Base-by-base conservation (phyloP, 2,113 vertebrate species). In the Numenius arquata region DNA sequence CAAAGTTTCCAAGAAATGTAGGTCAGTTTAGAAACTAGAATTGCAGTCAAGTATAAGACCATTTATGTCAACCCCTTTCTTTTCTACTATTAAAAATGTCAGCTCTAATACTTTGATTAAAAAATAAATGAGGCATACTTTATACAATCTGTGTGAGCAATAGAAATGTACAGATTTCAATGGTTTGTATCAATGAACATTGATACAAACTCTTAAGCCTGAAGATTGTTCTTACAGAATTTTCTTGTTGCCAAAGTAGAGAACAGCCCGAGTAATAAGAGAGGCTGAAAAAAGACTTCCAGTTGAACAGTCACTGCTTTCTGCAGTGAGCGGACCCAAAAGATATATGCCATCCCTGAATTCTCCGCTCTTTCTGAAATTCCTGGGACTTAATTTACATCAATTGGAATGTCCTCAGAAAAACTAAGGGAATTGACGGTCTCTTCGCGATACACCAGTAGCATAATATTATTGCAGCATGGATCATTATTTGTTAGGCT, bases 101-200 rank as follows among this genome's bases (percentile, higher is more conserved):
- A 91, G 74, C 7, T 8, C n/a, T 91, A 93, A 87, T 89, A 91
- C 53, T 73, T 89, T 36, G 66, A 94, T 82, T 95, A 85, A 82
- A 96, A 93, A 76, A 58, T 41, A 91, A 96, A 96, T 61, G 66
- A 93, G 45, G 76, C 90, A 88, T 63, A 63, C 36, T 79, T 93
- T 82, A 70, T 41, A 66, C 66, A 81, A 50, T 58, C 43, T 82
- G 4, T 78, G 23, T 53, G 30, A 93, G 43, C 61, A 93, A 78
- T 4, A 89, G 65, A 72, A 87, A 95, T 41, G 48, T 59, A 80
- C 63, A 74, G 15, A 73, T 85, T 86, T 88, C 82, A 86, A 2
- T 71, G 59, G 41, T 78, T 85, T 93, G 41, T 88, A 55, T 79
- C n/a, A 83, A 67, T 8, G 20, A 95, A 56, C 16, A 48, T 19